Base-by-base conservation (phyloP, 2,797 vertebrate genomes). In the Sebastes umbrosus region DNA sequence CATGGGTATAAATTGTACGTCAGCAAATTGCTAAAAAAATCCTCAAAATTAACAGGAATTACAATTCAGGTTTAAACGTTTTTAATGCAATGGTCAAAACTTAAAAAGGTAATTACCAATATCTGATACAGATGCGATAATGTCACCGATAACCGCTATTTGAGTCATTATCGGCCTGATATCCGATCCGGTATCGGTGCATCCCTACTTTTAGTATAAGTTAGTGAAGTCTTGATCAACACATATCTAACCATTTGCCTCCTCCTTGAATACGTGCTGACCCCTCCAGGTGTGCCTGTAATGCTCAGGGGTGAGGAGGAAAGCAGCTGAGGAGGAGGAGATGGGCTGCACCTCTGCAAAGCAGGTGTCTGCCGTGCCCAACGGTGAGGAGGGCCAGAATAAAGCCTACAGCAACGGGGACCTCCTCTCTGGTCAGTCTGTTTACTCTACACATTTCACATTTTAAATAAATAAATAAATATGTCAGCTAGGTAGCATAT, bases 281-380 rank as follows among this genome's bases (percentile, higher is more conserved):
- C 66, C 24, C 88, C 5, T n/a, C n/a, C n/a, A 96, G 95, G 91
- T 94, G 88, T 87, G 69, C 78, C 88, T 92, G 92, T 90, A 62
- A 94, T 93, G 93, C 93, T 88, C 93, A 84, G 90, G 92, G 84
- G 80, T 94, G 92, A 95, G 92, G 89, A 87, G 90, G 86, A 82
- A 83, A 89, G 90, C 82, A 84, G 92, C 90, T 97, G 96, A 97
- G 97, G 97, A 97, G 97, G 96, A 97, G 97, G 97, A 97, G 95
- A 99, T 99, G 98, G 98, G 98, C 97, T 99, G 98, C 96, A 97
- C 98, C 93, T 99, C 98, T 39, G 97, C 98, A 90, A 99, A 99
- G 97, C 98, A 99, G 97, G 97, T 99, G 94, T 98, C 98, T 92
- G 97, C 98, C 90, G 98, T 99, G 95, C 97, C 98, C 94, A 98